These are phyloP conservation scores for Lagopus muta DNA, from an alignment of 2,113 vertebrate species.

Conservation along the genomic window DNA sequence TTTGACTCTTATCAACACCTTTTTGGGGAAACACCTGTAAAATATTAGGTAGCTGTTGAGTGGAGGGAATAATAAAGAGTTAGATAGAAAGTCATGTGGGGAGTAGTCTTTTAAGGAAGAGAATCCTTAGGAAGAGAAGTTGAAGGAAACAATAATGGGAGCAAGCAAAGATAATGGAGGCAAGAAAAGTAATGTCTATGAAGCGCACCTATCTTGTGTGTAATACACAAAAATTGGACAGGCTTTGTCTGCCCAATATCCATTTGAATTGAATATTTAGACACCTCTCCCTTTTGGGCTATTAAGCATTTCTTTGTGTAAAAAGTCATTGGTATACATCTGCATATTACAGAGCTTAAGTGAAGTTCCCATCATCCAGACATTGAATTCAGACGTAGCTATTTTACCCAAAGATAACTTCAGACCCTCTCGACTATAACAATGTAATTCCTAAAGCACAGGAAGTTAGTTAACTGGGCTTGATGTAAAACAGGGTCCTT, in stretches of 20 bases:
- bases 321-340: background rate
- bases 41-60: conserved; percentile 45
- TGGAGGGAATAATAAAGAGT: conserved; percentile 33
- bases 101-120: conserved; percentile 8
- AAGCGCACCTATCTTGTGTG: background rate
- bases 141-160: background rate
- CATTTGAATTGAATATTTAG: background rate
- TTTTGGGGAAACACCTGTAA: conserved; percentile 46
- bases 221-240: background rate
- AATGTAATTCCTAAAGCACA: background rate
- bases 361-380: background rate
- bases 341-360: background rate
- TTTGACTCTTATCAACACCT: conserved; percentile 24
- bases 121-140: conserved; percentile 20
- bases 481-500: background rate
- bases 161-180: background rate
- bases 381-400: background rate
- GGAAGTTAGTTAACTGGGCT: background rate
- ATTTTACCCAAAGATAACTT: background rate
- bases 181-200: background rate
- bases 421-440: background rate
- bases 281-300: too few relatives aligned
- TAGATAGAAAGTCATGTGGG: background rate
- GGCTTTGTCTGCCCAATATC: background rate
- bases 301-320: background rate